These are phyloP conservation scores for Bothrops jararaca DNA, from an alignment of 2,113 vertebrate species.

Conservation along the genomic window DNA sequence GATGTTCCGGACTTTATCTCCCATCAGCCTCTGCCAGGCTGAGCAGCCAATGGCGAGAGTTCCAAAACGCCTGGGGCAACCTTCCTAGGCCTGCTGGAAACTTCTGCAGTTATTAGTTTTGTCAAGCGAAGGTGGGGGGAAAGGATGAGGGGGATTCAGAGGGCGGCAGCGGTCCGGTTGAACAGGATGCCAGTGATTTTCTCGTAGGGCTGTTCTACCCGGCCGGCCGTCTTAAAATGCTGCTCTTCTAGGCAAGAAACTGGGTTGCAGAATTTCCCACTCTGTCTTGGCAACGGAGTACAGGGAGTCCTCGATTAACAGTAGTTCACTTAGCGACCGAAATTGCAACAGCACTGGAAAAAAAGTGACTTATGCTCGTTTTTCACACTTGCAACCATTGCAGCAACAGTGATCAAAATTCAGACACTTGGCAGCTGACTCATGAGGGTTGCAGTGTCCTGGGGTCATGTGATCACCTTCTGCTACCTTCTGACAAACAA, in stretches of 20 bases:
- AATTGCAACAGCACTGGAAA: too few species aligned
- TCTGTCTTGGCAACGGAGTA: background rate
- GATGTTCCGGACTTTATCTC: background rate
- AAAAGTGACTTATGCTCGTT: too few species aligned
- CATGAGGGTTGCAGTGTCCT: too few species aligned
- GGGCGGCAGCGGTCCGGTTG: accelerated
- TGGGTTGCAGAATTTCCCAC: background rate
- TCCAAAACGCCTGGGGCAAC: background rate
- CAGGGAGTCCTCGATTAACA: too few species aligned
- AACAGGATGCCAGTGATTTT: background rate
- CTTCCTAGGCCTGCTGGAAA: background rate
- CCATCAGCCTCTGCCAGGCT: background rate
- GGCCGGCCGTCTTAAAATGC: background rate
- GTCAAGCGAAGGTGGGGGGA: background rate
- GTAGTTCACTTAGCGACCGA: too few species aligned
- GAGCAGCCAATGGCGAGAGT: background rate
- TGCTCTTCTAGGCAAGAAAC: background rate
- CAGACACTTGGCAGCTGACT: too few species aligned
- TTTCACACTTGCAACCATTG: too few species aligned
- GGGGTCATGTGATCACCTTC: too few species aligned
- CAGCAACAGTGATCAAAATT: too few species aligned
- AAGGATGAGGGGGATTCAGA: background rate
- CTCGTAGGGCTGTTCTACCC: background rate
- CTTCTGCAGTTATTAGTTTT: background rate
- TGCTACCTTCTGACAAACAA: too few species aligned